A percentile compares a stretch with the other conserved stretches of the same genome.
These are phyloP conservation scores for Morbakka virulenta DNA, from an alignment of 30 jellyfish, hydroid and myxozoan genomes.

Conservation along the genomic window DNA sequence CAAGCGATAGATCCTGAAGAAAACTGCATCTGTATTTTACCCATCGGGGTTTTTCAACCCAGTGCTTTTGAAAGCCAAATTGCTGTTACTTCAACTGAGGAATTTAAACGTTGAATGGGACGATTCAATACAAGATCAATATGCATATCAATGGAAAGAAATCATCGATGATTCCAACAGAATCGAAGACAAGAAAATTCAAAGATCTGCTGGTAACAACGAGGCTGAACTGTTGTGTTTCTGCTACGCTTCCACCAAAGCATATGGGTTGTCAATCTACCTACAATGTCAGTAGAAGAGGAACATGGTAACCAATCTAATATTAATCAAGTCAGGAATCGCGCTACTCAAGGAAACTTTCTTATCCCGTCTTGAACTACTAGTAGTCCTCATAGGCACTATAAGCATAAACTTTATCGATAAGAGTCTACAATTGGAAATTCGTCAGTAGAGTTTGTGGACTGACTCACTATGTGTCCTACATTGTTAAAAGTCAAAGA, in stretches of 20 bases:
- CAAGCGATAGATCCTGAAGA: slow-evolving; percentile 15
- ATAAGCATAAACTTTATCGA: slow-evolving; percentile 3
- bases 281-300: background rate
- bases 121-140: too few relatives aligned
- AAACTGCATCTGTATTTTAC: slow-evolving; percentile 15
- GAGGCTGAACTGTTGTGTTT: slow-evolving; percentile 3
- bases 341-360: slow-evolving; percentile 1
- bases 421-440: background rate
- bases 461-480: slow-evolving; percentile 28
- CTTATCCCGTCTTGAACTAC: slow-evolving; percentile 7
- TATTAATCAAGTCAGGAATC: slow-evolving; percentile 6
- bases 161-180: background rate
- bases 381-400: background rate
- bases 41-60: slow-evolving; percentile 21
- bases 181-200: background rate
- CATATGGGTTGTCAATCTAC: slow-evolving; percentile 1
- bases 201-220: slow-evolving; percentile 22
- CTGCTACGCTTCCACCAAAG: slow-evolving; percentile 7
- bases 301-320: background rate
- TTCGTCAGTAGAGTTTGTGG: background rate
- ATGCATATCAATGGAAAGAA: too few relatives aligned
- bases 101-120: slow-evolving; percentile 29
- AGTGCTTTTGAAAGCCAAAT: background rate
- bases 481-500: slow-evolving; percentile 2
- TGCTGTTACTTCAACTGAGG: slow-evolving; percentile 28